phyloP scores from a whole-genome alignment of 2,888 invertebrate genomes.

The Sycophila texana region DNA sequence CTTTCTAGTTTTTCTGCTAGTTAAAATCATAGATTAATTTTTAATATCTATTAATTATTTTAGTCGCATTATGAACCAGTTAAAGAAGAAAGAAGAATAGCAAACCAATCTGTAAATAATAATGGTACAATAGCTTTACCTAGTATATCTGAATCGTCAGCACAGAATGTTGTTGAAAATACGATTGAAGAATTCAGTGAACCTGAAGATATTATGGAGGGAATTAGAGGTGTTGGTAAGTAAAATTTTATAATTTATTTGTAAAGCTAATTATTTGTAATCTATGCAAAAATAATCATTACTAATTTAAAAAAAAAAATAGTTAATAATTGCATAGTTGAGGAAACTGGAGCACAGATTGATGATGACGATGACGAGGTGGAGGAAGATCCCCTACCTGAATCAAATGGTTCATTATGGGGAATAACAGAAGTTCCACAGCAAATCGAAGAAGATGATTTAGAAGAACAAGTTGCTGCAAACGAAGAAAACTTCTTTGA shows the following conservation, averaged over 20 bases:
- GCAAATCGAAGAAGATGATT: slow-evolving; percentile 59
- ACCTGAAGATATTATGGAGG: slow-evolving; percentile 91
- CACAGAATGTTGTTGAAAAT: slow-evolving; percentile 73
- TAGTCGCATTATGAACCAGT: slow-evolving; percentile 73
- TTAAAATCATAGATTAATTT: background rate
- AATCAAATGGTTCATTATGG: slow-evolving; percentile 68
- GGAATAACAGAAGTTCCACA: slow-evolving; percentile 65
- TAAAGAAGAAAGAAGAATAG: slow-evolving; percentile 70
- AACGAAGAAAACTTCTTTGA: slow-evolving; percentile 63
- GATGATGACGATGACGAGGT: slow-evolving; percentile 70
- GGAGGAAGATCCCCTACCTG: slow-evolving; percentile 67
- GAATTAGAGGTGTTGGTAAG: slow-evolving; percentile 86
- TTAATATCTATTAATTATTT: slow-evolving; percentile 24
- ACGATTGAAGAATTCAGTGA: slow-evolving; percentile 89
- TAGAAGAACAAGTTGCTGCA: slow-evolving; percentile 60
- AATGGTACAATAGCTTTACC: slow-evolving; percentile 69
- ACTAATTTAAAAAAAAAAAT: slow-evolving; percentile 21
- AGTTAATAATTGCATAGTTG: slow-evolving; percentile 62
- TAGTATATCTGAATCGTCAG: slow-evolving; percentile 59
- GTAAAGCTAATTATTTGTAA: slow-evolving; percentile 10
- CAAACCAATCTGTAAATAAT: slow-evolving; percentile 64
- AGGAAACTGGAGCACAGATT: slow-evolving; percentile 74
- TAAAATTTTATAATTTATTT: slow-evolving; percentile 69
- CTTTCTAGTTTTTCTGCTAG: background rate
- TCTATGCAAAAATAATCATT: background rate